phyloP scores from a whole-genome alignment of 2,888 invertebrate species.

The Oegoconia quadripuncta region DNA sequence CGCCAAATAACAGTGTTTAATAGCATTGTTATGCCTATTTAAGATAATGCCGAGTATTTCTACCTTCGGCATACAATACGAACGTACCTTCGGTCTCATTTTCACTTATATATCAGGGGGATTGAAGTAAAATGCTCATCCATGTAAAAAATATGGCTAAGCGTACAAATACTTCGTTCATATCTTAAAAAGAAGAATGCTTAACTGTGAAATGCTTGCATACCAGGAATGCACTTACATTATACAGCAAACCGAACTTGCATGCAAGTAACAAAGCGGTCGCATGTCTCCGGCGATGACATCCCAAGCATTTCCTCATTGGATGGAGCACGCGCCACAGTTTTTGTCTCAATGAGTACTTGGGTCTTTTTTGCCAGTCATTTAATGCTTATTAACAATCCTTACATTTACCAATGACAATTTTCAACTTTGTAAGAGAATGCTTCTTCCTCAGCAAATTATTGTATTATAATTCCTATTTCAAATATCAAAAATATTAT shows the following conservation, averaged over 20 bases:
- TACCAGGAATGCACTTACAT: neutral
- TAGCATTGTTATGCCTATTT: no score
- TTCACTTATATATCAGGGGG: neutral
- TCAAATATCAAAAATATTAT: no score
- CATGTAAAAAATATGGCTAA: neutral
- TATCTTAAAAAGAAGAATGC: neutral
- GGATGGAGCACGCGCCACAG: constrained; percentile 23
- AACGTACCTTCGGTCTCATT: neutral
- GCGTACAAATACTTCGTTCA: neutral
- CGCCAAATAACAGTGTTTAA: no score
- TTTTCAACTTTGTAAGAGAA: no score
- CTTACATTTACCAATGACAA: no score
- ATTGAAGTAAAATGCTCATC: neutral
- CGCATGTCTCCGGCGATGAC: constrained; percentile 33
- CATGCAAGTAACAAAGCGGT: constrained; percentile 5
- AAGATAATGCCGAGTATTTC: no score
- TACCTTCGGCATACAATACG: no score
- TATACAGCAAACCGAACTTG: neutral
- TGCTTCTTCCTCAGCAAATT: no score
- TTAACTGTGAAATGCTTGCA: constrained; percentile 2
- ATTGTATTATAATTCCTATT: no score
- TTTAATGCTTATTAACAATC: no score
- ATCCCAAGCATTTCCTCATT: constrained; percentile 58
- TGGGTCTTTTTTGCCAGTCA: no score
- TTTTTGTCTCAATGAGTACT: no score